phyloP scores from a whole-genome alignment of 2,888 invertebrate species.

The Oxytorus armatus region DNA sequence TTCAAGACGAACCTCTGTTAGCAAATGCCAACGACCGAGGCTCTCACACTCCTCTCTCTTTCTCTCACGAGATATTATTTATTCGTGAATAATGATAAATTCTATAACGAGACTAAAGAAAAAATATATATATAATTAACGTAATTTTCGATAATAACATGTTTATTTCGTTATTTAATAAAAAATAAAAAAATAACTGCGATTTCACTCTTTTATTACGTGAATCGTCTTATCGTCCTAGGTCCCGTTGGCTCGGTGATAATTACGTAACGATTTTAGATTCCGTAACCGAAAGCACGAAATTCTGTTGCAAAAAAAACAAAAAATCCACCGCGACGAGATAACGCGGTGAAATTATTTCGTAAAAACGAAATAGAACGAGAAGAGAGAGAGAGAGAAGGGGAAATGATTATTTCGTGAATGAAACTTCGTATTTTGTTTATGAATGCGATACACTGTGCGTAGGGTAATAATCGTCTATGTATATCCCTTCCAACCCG shows the following conservation, averaged over 20 bases:
- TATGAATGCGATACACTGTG: constrained; percentile 52
- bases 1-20: constrained; percentile 61
- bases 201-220: constrained; percentile 1
- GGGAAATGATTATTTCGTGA: constrained; percentile 55
- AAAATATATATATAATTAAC: constrained; percentile 2
- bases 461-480: constrained; percentile 54
- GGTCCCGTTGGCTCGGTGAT: constrained; percentile 3
- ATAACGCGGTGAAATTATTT: constrained; percentile 60
- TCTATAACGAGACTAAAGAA: not conserved
- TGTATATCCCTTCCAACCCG: constrained; percentile 50
- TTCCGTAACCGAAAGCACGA: constrained; percentile 20
- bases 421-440: constrained; percentile 55
- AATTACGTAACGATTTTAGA: constrained; percentile 47
- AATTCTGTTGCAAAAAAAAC: constrained; percentile 2
- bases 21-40: constrained; percentile 66
- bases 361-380: constrained; percentile 32
- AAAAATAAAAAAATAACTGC: constrained; percentile 7
- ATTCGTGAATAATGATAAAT: constrained; percentile 21
- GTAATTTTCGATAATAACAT: constrained; percentile 22
- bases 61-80: constrained; percentile 32
- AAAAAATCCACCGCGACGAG: constrained; percentile 29
- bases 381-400: not conserved
- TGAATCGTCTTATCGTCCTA: constrained; percentile 17
- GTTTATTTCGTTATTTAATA: constrained; percentile 9
- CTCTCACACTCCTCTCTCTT: not conserved